Evolutionary conservation across 2,797 vertebrate species (phyloP).

Genomic region (Scleropages formosus): DNA sequence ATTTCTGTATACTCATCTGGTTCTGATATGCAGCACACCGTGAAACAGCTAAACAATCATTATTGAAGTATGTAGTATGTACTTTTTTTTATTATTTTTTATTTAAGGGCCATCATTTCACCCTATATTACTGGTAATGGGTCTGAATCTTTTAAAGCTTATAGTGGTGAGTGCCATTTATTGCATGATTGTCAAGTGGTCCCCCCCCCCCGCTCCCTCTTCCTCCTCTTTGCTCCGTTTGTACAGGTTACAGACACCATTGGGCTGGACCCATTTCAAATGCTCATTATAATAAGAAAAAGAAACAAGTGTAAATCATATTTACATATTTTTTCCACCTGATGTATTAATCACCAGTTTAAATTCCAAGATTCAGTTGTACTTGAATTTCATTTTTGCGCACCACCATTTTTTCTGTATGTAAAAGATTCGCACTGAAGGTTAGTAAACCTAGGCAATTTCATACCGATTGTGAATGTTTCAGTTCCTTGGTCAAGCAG

Average conservation of each 20-base stretch:
- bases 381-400: conserved; percentile 16
- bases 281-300: conserved; percentile 45
- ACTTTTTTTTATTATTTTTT: conserved; percentile 12
- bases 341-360: conserved; percentile 7
- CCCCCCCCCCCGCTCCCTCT: conserved; percentile 41
- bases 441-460: conserved; percentile 12
- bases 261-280: conserved; percentile 62
- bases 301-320: conserved; percentile 50
- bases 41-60: neutral
- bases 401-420: neutral
- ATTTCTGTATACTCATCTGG: neutral
- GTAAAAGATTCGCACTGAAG: conserved; percentile 4
- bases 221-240: conserved; percentile 44
- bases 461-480: conserved; percentile 17
- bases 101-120: conserved; percentile 1
- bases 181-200: conserved; percentile 48
- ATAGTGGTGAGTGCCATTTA: conserved; percentile 49
- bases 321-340: conserved; percentile 40
- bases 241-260: conserved; percentile 54
- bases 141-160: conserved; percentile 35
- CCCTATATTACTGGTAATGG: neutral
- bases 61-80: conserved; percentile 14
- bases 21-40: conserved; percentile 9
- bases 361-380: conserved; percentile 2
- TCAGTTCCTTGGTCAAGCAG: neutral